Evolutionary conservation across 1,140 invertebrate genomes (phyloP).

Genomic region (Bombus soroeensis): DNA sequence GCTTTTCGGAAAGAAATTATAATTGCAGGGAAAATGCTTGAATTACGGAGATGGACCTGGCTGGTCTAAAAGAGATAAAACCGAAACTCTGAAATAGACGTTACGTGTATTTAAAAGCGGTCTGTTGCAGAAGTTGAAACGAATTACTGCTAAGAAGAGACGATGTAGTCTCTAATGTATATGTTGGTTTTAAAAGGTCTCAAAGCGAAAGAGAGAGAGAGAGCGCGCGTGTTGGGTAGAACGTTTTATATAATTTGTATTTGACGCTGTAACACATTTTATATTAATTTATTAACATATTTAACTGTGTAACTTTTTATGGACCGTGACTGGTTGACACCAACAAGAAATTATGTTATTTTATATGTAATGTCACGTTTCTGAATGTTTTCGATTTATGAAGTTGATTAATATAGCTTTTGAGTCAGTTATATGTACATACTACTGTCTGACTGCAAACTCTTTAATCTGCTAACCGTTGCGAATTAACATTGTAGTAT

Average conservation of each 20-base stretch:
- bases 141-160: neutral
- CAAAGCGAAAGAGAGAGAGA: neutral
- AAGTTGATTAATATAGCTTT: too few relatives aligned
- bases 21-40: neutral
- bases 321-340: neutral
- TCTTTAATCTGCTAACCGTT: too few relatives aligned
- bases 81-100: neutral
- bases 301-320: too few relatives aligned
- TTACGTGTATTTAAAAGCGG: neutral
- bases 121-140: neutral
- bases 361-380: neutral
- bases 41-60: neutral
- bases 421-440: too few relatives aligned
- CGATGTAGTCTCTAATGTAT: neutral
- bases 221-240: neutral
- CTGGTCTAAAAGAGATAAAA: conserved; percentile 4
- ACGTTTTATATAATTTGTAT: neutral
- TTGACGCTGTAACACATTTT: neutral
- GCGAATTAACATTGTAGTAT: too few relatives aligned
- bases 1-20: neutral
- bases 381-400: too few relatives aligned
- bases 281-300: too few relatives aligned
- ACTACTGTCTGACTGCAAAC: too few relatives aligned
- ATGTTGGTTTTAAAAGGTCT: neutral
- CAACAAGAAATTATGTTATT: neutral